These are phyloP conservation scores for Sinohyriopsis cumingii DNA, from an alignment of 2,888 invertebrate species.

Conservation along the genomic window DNA sequence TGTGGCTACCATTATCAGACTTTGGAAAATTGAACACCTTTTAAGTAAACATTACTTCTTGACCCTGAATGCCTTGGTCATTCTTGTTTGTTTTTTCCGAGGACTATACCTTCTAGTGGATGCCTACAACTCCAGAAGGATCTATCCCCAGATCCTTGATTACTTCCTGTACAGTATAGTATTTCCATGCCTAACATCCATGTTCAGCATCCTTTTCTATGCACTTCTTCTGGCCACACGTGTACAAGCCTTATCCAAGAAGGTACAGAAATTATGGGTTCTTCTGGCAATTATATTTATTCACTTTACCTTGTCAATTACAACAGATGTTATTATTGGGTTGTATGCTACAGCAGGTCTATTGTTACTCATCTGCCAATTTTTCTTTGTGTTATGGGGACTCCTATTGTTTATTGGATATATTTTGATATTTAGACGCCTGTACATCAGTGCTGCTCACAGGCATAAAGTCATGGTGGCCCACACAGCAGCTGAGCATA, in stretches of 20 bases:
- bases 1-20: constrained; percentile 87
- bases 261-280: constrained; percentile 83
- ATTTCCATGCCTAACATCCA: constrained; percentile 89
- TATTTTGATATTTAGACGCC: constrained; percentile 73
- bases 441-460: constrained; percentile 63
- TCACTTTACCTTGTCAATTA: constrained; percentile 86
- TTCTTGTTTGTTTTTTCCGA: constrained; percentile 82
- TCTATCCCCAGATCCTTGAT: constrained; percentile 83
- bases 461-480: constrained; percentile 61
- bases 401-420: constrained; percentile 88
- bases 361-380: constrained; percentile 77
- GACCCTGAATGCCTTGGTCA: constrained; percentile 86
- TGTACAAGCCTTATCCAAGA: constrained; percentile 69
- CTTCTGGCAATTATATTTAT: constrained; percentile 85
- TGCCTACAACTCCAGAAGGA: constrained; percentile 89
- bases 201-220: constrained; percentile 89
- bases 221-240: constrained; percentile 87
- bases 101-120: constrained; percentile 92
- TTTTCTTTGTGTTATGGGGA: constrained; percentile 88
- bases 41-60: constrained; percentile 91
- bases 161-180: constrained; percentile 88
- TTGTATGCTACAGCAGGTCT: constrained; percentile 47
- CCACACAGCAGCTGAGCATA: constrained; percentile 10
- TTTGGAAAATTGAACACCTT: constrained; percentile 88
- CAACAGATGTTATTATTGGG: constrained; percentile 80